Conservation (phyloP, 2,888 invertebrate species). For the Metacarcinus magister region DNA sequence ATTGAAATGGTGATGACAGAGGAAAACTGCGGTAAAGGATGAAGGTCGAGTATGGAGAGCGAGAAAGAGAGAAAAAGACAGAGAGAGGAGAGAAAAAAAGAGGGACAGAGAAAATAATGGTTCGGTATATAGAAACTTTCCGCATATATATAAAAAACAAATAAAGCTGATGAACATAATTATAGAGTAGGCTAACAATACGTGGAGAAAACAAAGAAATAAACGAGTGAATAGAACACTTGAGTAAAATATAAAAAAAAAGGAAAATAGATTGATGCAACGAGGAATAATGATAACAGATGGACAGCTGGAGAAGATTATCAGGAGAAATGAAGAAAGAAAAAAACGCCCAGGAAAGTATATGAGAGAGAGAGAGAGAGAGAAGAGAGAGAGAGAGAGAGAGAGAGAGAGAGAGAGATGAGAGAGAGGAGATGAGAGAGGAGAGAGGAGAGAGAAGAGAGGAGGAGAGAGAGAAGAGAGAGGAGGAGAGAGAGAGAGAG, state of each 20-base stretch:
- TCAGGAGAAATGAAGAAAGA: neutral
- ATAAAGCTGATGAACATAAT: neutral
- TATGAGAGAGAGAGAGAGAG: conserved; percentile 20
- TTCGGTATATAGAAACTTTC: neutral
- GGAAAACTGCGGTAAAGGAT: neutral
- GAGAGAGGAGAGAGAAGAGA: too few species aligned
- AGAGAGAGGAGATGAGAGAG: neutral
- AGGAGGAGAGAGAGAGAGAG: conserved; percentile 22
- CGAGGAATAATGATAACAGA: neutral
- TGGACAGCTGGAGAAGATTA: too few species aligned
- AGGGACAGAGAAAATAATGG: conserved; percentile 57
- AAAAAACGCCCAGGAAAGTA: neutral
- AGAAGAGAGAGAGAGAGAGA: neutral
- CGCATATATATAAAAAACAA: too few species aligned
- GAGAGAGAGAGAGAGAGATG: conserved; percentile 35
- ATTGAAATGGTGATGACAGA: neutral
- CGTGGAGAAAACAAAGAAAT: neutral
- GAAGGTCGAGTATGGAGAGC: neutral
- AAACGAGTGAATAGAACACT: neutral
- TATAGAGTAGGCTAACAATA: neutral
- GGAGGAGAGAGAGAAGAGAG: too few species aligned
- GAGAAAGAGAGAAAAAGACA: neutral
- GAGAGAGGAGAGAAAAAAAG: conserved; percentile 45
- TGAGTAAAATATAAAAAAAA: neutral
- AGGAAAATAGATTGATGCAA: neutral